Evolutionary conservation across 2,113 vertebrate genomes (phyloP), one percentile per base, ranked within the genome.

Genomic region (human (Homo sapiens)): DNA sequence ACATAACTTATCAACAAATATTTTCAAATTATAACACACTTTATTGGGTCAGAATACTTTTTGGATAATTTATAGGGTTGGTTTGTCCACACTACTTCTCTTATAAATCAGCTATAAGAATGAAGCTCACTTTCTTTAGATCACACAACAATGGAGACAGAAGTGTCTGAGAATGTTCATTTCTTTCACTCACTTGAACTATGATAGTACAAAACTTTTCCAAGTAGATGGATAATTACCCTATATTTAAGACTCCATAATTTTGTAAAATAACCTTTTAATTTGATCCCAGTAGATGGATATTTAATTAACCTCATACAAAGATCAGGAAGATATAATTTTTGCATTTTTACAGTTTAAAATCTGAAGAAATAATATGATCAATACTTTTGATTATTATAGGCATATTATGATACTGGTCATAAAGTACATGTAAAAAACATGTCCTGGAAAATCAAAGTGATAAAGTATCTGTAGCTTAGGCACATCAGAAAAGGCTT

Each of bases 311-410:
- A 70, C 32, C 8, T 94, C 20, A 85, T 82, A 82, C 5, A 73
- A 17, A 90, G 35, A n/a, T 78, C 9, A 40, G 35, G 79, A 81
- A 68, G 6, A 73, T 52, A 66, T 17, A 16, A 40, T 82, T 38
- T 94, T 40, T 89, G 52, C 79, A 40, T 92, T 94, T 73, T 90
- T 52, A 83, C 11, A 82, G 8, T 22, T 82, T 95, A 82, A 82
- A 90, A 82, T 66, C 16, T 43, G 1, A 89, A 75, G 22, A 93
- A 90, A 76, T 87, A 38, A 84, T 43, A 59, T 32, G 13, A 40
- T 45, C 43, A 81, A 25, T 72, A 48, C 6, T 40, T 89, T 80
- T 35, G 70, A 90, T 68, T 93, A 64, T 79, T 92, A 84, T 0
- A 72, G 81, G 57, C 4, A 89, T 40, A 76, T 55, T 89, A 73